phyloP scores from a whole-genome alignment of 2,888 invertebrate species.

The Andrena bucephala region DNA sequence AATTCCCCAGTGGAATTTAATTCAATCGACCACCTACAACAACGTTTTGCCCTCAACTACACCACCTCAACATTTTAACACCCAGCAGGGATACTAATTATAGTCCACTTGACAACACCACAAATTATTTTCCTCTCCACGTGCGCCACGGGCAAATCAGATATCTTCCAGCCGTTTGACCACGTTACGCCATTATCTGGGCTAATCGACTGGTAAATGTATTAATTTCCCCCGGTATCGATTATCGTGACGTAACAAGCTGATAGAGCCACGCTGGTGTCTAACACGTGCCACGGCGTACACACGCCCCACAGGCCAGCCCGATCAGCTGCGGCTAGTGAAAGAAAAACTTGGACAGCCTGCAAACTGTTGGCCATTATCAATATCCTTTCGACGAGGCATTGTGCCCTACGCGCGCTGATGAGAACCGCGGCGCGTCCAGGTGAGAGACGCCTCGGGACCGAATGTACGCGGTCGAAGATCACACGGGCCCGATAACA shows the following conservation, averaged over 20 bases:
- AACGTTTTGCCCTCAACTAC: too few species aligned
- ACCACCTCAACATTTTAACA: too few species aligned
- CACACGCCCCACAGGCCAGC: constrained; percentile 1
- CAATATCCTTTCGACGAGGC: constrained; percentile 36
- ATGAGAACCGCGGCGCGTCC: constrained; percentile 68
- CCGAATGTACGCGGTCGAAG: constrained; percentile 64
- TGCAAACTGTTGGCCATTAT: constrained; percentile 52
- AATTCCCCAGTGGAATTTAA: too few species aligned
- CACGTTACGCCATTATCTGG: constrained; percentile 4
- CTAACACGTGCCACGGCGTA: constrained; percentile 15
- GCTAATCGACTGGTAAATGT: background rate
- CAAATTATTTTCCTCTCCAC: background rate
- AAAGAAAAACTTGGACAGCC: constrained; percentile 15
- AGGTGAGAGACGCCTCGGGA: constrained; percentile 74
- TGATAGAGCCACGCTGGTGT: constrained; percentile 22
- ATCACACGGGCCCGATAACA: constrained; percentile 78
- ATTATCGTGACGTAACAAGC: constrained; percentile 25
- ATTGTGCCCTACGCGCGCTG: constrained; percentile 56
- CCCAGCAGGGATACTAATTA: too few species aligned
- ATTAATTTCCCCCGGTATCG: constrained; percentile 29
- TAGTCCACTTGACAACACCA: background rate
- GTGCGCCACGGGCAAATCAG: background rate
- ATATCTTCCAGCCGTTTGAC: constrained; percentile 7
- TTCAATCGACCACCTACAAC: too few species aligned
- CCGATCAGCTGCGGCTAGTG: background rate